Evolutionary conservation across 2,113 vertebrate genomes (phyloP).

Genomic region (Chionodraco myersi): DNA sequence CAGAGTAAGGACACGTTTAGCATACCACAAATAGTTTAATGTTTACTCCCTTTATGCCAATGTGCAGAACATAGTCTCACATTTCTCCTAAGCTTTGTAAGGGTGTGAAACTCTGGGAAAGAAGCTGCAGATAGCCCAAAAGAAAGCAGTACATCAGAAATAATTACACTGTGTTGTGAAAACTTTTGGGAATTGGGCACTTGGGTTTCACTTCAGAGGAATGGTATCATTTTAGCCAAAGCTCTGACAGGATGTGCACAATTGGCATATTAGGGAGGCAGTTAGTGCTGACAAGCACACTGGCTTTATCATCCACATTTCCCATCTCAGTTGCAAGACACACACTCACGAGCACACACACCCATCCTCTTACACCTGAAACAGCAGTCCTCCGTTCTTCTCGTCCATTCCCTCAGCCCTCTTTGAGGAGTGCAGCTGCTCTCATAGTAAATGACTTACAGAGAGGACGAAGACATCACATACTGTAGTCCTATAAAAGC

Average conservation of each 20-base stretch:
- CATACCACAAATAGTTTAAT: slow-evolving; percentile 18
- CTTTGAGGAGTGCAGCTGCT: slow-evolving; percentile 37
- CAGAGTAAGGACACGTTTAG: neutral
- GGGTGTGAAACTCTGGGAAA: slow-evolving; percentile 7
- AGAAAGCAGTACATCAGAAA: slow-evolving; percentile 48
- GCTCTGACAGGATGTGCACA: slow-evolving; percentile 53
- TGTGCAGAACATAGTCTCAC: neutral
- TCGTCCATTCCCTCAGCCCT: slow-evolving; percentile 40
- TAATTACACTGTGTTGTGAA: slow-evolving; percentile 48
- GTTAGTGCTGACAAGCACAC: slow-evolving; percentile 60
- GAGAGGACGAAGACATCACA: slow-evolving; percentile 5
- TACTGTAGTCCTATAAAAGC: neutral
- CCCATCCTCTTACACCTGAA: slow-evolving; percentile 6
- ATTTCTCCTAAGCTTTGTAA: neutral
- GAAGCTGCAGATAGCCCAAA: slow-evolving; percentile 44
- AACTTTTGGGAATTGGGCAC: slow-evolving; percentile 57
- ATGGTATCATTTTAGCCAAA: slow-evolving; percentile 29
- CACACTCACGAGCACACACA: slow-evolving; percentile 20
- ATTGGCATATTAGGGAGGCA: slow-evolving; percentile 56
- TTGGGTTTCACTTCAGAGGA: slow-evolving; percentile 49
- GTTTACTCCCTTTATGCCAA: neutral
- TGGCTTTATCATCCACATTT: slow-evolving; percentile 51
- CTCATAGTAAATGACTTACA: slow-evolving; percentile 40
- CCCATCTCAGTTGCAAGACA: slow-evolving; percentile 30
- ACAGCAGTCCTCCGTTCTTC: slow-evolving; percentile 34